Percentiles rank a stretch among this genome's conserved stretches.
Evolutionary conservation across 2,797 vertebrate genomes (phyloP).

Genomic region (Gymnothorax reevesii): DNA sequence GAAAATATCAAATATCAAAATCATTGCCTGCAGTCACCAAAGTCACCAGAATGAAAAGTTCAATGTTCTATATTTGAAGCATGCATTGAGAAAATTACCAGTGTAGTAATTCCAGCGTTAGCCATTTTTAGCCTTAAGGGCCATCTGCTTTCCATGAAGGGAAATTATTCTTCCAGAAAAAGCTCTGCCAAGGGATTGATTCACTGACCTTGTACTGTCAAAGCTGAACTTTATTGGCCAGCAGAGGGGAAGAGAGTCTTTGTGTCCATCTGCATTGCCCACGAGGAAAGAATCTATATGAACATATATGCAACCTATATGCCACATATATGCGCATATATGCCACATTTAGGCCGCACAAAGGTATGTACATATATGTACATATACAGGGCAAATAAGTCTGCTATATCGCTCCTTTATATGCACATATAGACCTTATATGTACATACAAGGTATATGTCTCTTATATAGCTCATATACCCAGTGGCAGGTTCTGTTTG

Average conservation of each 20-base stretch:
- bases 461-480: too few species aligned
- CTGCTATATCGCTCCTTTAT: too few species aligned
- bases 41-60: not conserved
- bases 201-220: constrained; percentile 29
- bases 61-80: not conserved
- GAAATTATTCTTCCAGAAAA: constrained; percentile 54
- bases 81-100: not conserved
- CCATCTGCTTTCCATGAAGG: constrained; percentile 48
- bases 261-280: not conserved
- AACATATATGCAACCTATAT: too few species aligned
- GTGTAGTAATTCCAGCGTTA: not conserved
- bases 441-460: too few species aligned
- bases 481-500: too few species aligned
- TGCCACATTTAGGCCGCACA: too few species aligned
- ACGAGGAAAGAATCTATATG: too few species aligned
- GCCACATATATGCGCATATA: too few species aligned
- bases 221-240: constrained; percentile 49
- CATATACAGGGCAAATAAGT: too few species aligned
- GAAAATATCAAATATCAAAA: not conserved
- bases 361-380: too few species aligned
- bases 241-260: not conserved
- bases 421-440: too few species aligned
- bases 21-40: not conserved
- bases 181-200: constrained; percentile 55
- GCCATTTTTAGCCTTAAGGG: constrained; percentile 39